Evolutionary conservation across 1,140 invertebrate species (phyloP).

Genomic region (Bombus ignitus): DNA sequence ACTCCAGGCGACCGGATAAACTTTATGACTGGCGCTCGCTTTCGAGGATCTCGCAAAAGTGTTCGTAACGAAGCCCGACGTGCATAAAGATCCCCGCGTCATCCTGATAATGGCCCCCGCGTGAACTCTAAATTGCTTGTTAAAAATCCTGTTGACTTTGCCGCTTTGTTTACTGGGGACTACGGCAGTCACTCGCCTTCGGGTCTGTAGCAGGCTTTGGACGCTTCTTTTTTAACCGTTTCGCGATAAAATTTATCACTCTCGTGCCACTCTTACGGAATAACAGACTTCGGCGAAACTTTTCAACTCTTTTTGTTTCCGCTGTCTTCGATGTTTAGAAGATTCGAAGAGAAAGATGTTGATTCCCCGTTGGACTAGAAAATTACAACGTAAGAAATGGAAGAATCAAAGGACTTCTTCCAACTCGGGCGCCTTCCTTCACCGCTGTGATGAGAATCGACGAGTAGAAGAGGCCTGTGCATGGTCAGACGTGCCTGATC

Average conservation of each 20-base stretch:
- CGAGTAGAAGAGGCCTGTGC: constrained; percentile 35
- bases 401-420: neutral
- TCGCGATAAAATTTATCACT: constrained; percentile 23
- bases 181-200: neutral
- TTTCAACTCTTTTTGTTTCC: neutral
- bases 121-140: constrained; percentile 47
- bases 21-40: constrained; percentile 35
- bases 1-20: constrained; percentile 21
- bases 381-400: neutral
- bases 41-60: constrained; percentile 31
- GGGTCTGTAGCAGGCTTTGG: neutral
- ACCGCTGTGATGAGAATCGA: no score
- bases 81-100: constrained; percentile 36
- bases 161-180: constrained; percentile 18
- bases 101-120: constrained; percentile 12
- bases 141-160: constrained; percentile 49
- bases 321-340: neutral
- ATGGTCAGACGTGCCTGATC: constrained; percentile 7
- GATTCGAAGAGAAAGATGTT: neutral
- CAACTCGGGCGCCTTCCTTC: neutral
- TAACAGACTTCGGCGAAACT: neutral
- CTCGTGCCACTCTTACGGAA: neutral
- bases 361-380: neutral
- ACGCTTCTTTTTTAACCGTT: neutral
- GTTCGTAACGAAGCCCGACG: constrained; percentile 41